These are phyloP conservation scores for Darevskia mixta DNA, from an alignment of 2,797 vertebrate genomes.

Conservation along the genomic window DNA sequence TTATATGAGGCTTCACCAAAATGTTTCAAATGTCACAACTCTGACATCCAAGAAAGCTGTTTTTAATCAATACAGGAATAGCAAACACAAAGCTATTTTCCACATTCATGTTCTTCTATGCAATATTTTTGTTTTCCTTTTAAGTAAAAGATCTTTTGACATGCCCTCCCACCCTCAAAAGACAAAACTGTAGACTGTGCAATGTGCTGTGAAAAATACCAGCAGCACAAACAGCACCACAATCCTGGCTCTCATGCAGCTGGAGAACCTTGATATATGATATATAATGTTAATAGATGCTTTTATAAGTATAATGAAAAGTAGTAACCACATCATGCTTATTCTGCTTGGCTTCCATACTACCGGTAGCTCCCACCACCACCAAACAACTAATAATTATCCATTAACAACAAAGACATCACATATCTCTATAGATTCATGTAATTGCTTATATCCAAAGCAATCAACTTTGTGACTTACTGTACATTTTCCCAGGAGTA, in stretches of 20 bases:
- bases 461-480: background rate
- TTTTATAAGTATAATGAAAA: background rate
- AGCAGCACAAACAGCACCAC: background rate
- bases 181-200: background rate
- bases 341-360: background rate
- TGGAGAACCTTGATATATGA: background rate
- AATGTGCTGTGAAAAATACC: background rate
- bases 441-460: background rate
- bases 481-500: background rate
- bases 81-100: background rate
- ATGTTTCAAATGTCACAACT: background rate
- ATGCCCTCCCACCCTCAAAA: background rate
- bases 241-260: background rate
- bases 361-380: no score
- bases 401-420: background rate
- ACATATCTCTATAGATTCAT: background rate
- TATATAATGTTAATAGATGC: no score
- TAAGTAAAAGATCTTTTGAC: conserved; percentile 15
- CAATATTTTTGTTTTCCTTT: background rate
- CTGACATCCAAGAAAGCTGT: rapidly evolving
- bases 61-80: conserved; percentile 13
- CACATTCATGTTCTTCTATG: conserved; percentile 20
- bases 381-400: background rate
- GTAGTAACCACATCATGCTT: background rate
- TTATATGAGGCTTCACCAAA: background rate